phyloP scores from a whole-genome alignment of 1,140 invertebrate genomes.

The Conus ventricosus region DNA sequence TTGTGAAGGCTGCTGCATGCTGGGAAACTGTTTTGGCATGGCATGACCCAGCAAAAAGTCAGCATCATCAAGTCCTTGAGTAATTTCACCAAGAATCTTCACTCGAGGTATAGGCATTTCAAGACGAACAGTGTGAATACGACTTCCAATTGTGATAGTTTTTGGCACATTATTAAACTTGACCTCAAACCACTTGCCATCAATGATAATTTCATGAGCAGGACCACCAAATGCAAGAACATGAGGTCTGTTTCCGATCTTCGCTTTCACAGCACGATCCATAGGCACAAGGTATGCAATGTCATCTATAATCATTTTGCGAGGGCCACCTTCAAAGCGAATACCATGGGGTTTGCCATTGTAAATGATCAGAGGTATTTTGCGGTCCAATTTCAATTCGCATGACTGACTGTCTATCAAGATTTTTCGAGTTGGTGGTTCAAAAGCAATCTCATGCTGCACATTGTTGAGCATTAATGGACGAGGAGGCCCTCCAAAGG shows the following conservation, averaged over 20 bases:
- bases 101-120: slow-evolving; percentile 86
- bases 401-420: slow-evolving; percentile 87
- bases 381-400: slow-evolving; percentile 90
- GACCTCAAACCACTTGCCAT: slow-evolving; percentile 78
- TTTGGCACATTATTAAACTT: slow-evolving; percentile 69
- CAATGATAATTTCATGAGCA: slow-evolving; percentile 87
- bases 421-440: slow-evolving; percentile 77
- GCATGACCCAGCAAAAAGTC: neutral
- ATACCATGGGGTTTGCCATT: slow-evolving; percentile 80
- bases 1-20: neutral
- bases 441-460: slow-evolving; percentile 68
- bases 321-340: slow-evolving; percentile 91
- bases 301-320: slow-evolving; percentile 91
- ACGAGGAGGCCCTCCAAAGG: slow-evolving; percentile 67
- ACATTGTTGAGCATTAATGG: slow-evolving; percentile 61
- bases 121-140: slow-evolving; percentile 89
- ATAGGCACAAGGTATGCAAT: slow-evolving; percentile 83
- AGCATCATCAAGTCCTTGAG: slow-evolving; percentile 45
- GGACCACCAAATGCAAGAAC: slow-evolving; percentile 92
- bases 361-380: slow-evolving; percentile 87
- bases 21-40: slow-evolving; percentile 43
- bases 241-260: slow-evolving; percentile 84
- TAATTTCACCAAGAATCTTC: slow-evolving; percentile 75
- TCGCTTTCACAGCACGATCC: slow-evolving; percentile 84
- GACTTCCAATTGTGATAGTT: slow-evolving; percentile 74